Base-by-base conservation (phyloP, 92 coral and sea anemone genomes). In the Porites evermanni region DNA sequence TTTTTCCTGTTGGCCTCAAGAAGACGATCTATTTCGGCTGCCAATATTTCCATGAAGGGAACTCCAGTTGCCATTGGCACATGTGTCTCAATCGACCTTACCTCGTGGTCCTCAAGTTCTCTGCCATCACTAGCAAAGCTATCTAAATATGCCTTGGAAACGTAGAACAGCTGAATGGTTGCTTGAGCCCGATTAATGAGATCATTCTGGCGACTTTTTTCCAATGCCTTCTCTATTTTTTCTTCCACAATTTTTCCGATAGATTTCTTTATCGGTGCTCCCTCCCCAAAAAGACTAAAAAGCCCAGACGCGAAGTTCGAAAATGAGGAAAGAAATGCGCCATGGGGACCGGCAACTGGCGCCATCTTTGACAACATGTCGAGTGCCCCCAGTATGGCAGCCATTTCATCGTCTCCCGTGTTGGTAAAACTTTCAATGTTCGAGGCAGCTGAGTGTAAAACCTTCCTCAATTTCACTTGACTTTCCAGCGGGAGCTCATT, bases 201-300 rank as follows among this genome's bases (percentile, higher is more conserved):
- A 26, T 44, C 26, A 11, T 54, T 44, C 12, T 74, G 51, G 12
- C 23, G 23, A 74, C 9, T 24, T 74, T 74, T 47, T 23, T 74
- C 54, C 4, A 74, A 17, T 10, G 79, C 79, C 19, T 74, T 54
- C 26, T 74, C 79, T 16, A 74, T 74, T 74, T 74, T 44, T 17
- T 74, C 79, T 20, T n/a, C 51, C 53, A 74, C 79, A 47, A 74
- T 47, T 53, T 74, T 54, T 26, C 79, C 79, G 16, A 74, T 54
- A 47, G 79, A 8, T 17, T 74, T 74, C 18, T 74, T 44, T 21
- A 24, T 29, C 19, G 44, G 44, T 38, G 47, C 47, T 38, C 47
- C 47, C 47, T 3, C 6, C 47, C 47, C 47, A 38, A 38, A 38
- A 38, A 38, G 47, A 38, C 47, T 38, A 4, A 38, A 38, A 38